Evolutionary conservation across 2,113 vertebrate genomes (phyloP).

Genomic region (Sapayoa aenigma): DNA sequence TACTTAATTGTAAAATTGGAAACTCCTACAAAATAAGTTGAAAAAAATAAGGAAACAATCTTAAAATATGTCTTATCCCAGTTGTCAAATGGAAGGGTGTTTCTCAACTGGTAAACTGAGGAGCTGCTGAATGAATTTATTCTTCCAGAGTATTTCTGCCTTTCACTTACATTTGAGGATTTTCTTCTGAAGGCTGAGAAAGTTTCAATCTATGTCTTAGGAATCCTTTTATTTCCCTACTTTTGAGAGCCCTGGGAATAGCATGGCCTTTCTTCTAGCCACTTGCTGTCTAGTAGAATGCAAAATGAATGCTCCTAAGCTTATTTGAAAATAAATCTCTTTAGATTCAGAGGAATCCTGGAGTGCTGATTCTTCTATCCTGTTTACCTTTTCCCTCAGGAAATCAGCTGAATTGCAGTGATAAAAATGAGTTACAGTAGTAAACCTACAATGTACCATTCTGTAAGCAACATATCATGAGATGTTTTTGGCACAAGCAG

Average conservation of each 20-base stretch:
- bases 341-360: not conserved
- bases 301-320: not conserved
- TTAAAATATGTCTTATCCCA: not conserved
- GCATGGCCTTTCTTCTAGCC: not conserved
- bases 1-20: not conserved
- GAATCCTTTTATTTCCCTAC: not conserved
- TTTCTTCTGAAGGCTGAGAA: not conserved
- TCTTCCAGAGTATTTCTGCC: not conserved
- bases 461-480: not conserved
- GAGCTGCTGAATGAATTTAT: not conserved
- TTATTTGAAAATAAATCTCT: slow-evolving; percentile 16
- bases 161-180: not conserved
- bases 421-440: slow-evolving; percentile 46
- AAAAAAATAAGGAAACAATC: not conserved
- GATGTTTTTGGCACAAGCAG: slow-evolving; percentile 10
- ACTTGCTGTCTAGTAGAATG: not conserved
- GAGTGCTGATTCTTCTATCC: not conserved
- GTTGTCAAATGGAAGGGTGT: not conserved
- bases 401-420: not conserved
- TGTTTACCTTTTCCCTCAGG: not conserved
- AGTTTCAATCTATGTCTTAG: not conserved
- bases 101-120: not conserved
- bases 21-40: not conserved
- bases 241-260: not conserved
- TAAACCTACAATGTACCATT: not conserved